Percentiles rank a stretch among this genome's conserved stretches.
phyloP scores from a whole-genome alignment of 2,888 invertebrate genomes.

The Neoaliturus tenellus region DNA sequence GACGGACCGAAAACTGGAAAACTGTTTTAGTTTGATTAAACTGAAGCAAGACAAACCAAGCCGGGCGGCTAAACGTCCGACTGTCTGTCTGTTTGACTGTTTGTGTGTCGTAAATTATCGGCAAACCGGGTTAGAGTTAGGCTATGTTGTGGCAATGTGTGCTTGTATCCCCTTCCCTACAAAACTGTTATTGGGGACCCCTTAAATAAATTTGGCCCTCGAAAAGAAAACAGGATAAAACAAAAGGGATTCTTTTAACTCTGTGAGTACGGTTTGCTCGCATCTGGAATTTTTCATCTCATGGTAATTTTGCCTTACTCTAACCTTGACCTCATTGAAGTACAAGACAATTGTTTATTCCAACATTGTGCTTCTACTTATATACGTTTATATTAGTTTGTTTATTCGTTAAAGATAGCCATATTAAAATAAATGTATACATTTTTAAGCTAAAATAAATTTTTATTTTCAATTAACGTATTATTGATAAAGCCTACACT shows the following conservation, averaged over 20 bases:
- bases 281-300: too few species aligned
- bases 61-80: background rate
- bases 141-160: conserved; percentile 23
- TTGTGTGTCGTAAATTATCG: conserved; percentile 44
- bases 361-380: too few species aligned
- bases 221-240: background rate
- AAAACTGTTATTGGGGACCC: background rate
- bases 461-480: too few species aligned
- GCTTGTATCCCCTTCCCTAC: background rate
- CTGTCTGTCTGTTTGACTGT: conserved; percentile 45
- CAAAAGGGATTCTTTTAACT: background rate
- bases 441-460: too few species aligned
- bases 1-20: conserved; percentile 47
- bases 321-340: too few species aligned
- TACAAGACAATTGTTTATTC: too few species aligned
- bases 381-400: too few species aligned
- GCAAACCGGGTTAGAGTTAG: conserved; percentile 43
- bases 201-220: conserved; percentile 18
- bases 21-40: conserved; percentile 54
- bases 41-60: conserved; percentile 38
- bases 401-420: too few species aligned
- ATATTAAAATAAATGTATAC: too few species aligned
- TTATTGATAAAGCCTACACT: too few species aligned
- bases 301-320: too few species aligned
- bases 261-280: too few species aligned